Evolutionary conservation across 2,113 vertebrate species (phyloP), one percentile per base, ranked within the genome.

Genomic region (Poecile atricapillus): DNA sequence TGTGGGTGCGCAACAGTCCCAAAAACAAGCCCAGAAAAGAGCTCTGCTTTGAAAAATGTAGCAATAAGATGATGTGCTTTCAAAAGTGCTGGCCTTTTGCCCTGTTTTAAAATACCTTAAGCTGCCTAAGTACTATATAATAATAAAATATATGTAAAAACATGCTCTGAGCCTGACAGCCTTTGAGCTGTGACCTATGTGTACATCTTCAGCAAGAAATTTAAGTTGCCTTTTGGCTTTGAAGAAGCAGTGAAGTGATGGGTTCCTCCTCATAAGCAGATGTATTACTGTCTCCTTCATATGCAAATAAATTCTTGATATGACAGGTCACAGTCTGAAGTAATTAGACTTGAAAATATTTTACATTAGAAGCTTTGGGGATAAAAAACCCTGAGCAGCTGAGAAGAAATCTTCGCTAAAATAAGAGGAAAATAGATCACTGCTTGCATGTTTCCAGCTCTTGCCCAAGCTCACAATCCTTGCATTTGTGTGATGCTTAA

Each of bases 321-420:
- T 71, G 70, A 59, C 39, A 91, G 58, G 85, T 89, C 86, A 91
- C 46, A 89, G 81, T 88, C 56, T 78, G 44, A 81, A 91, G 77
- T 85, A 90, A 90, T 89, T 63, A 80, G 62, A 74, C 16, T 85
- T 82, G 55, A 89, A 94, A 84, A 78, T 88, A 87, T 18, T 74
- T 43, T 53, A 65, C 59, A 58, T 70, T 78, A 82, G 58, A 85
- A 84, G 53, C 65, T 77, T 73, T 59, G 10, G 12, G 23, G 14
- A 14, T 35, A 25, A 74, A 53, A 43, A 24, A 7, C 2, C 13
- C 15, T 15, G 49, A 62, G 17, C 77, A 78, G 15, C 31, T 82
- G n/a, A 30, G n/a, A 28, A 71, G 41, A 59, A 89, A 68, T 60
- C 70, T 79, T 85, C 46, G 41, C 21, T 78, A 83, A 90, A 80